Evolutionary conservation across 1,140 invertebrate species (phyloP), one percentile per base, ranked within the genome.

Genomic region (Drosophila novamexicana): DNA sequence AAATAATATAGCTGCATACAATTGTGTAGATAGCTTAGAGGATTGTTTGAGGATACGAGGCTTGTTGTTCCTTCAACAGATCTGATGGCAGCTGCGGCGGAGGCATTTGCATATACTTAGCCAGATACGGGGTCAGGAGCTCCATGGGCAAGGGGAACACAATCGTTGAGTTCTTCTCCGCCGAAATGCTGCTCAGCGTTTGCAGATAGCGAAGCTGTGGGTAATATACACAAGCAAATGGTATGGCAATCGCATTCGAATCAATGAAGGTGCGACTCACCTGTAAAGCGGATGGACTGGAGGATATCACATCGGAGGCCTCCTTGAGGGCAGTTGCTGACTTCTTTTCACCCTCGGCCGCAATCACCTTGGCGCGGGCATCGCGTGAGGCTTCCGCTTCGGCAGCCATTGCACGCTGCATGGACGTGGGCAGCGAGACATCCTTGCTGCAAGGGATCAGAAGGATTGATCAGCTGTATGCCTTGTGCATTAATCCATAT

Each of bases 131-230:
- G 5, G 93, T 94, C 1, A 95, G 80, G 4, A 95, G 78, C 74
- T 98, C 97, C 72, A 98, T 96, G 12, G 97, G 97, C 56, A 98
- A 81, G 2, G 97, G 97, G 93, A 98, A 98, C n/a, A 98, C 96
- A 75, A 98, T 98, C 0, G 97, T 98, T 0, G 97, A 98, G 91
- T 98, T 98, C 93, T 98, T 98, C 93, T 98, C 97, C 7, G 97
- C 96, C 12, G 97, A 96, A 66, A 98, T 97, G 50, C 95, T 96
- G 93, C 96, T 97, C 56, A 98, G 93, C 0, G 97, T 97, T 94
- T 98, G 81, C 52, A 88, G 36, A 54, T 79, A 81, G 10, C 75
- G 75, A 7, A 81, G 36, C 85, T 89, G 37, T 14, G 1, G 2
- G 12, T 0, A 18, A 16, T 37, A 29, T 1, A 49, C 5, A 49